Base-by-base conservation (phyloP, 2,888 invertebrate genomes). In the Physocephala rufipes region DNA sequence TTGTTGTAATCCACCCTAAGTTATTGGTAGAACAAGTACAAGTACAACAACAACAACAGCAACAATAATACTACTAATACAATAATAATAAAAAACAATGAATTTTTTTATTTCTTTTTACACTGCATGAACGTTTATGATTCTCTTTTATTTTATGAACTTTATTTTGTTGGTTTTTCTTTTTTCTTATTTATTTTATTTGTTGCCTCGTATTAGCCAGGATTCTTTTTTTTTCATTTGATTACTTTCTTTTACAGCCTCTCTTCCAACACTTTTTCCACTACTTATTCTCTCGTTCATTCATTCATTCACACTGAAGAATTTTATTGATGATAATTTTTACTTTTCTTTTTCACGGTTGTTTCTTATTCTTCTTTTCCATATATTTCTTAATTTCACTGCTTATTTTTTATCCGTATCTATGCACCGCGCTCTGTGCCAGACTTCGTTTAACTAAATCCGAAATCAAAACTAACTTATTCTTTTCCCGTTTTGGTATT, bases 401-500 rank as follows among this genome's bases (percentile, higher is more conserved):
- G n/a, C n/a, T n/a, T n/a, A n/a, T n/a, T 24, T 26, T 63, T 53
- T 26, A 26, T 67, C 67, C 66, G 72, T 63, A 43, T 53, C 61
- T 58, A 19, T 45, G 26, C 71, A 78, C 77, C 76, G 65, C 75
- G 76, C 78, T 77, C 79, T 76, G 77, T 79, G 83, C 79, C 79
- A 82, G 82, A 81, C 80, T 79, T 78, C 82, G 81, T 79, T 79
- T 80, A 82, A 82, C 81, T 81, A 73, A 80, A 77, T 76, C 77
- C 72, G 74, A 77, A 65, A 51, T 76, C 76, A 77, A 76, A 78
- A 78, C 78, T 76, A 74, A 78, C 75, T 76, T 76, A 68, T 76
- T 77, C 75, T 74, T 36, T 9, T 36, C 36, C 5, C 36, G 4
- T 36, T 9, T 36, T n/a, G n/a, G n/a, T n/a, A n/a, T n/a, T n/a